Percentiles rank a stretch among this genome's conserved stretches.
phyloP scores from a whole-genome alignment of 2,888 invertebrate genomes.

The Drosophila mettleri region DNA sequence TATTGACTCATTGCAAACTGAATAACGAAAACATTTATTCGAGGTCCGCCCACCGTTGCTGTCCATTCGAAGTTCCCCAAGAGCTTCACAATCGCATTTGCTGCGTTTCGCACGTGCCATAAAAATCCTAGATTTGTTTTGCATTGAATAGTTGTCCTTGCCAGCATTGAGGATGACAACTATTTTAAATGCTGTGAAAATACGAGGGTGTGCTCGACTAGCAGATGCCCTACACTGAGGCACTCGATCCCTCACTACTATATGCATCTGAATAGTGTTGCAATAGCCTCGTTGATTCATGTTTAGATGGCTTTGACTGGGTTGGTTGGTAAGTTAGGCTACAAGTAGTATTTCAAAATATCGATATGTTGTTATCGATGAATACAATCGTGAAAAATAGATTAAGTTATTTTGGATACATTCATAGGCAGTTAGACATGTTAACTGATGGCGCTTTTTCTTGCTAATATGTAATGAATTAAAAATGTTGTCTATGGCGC shows the following conservation, averaged over 20 bases:
- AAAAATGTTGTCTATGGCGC: no score
- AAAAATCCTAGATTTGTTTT: neutral
- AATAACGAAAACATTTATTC: neutral
- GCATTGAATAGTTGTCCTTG: neutral
- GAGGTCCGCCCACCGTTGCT: neutral
- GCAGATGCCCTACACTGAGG: neutral
- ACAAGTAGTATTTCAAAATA: no score
- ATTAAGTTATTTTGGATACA: no score
- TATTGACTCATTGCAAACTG: neutral
- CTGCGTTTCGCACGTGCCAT: constrained; percentile 2
- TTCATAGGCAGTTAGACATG: no score
- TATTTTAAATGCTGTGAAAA: neutral
- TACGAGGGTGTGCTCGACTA: neutral
- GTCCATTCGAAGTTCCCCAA: neutral
- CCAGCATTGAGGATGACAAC: neutral
- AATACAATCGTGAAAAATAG: no score
- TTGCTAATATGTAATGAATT: no score
- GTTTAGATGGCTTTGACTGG: no score
- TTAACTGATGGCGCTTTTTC: no score
- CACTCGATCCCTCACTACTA: neutral
- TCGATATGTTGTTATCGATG: no score
- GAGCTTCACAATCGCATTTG: neutral
- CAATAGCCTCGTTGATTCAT: no score
- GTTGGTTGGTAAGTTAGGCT: no score
- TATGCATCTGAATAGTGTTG: neutral